Conservation (phyloP, 2,888 invertebrate species). For the Euphydryas editha region DNA sequence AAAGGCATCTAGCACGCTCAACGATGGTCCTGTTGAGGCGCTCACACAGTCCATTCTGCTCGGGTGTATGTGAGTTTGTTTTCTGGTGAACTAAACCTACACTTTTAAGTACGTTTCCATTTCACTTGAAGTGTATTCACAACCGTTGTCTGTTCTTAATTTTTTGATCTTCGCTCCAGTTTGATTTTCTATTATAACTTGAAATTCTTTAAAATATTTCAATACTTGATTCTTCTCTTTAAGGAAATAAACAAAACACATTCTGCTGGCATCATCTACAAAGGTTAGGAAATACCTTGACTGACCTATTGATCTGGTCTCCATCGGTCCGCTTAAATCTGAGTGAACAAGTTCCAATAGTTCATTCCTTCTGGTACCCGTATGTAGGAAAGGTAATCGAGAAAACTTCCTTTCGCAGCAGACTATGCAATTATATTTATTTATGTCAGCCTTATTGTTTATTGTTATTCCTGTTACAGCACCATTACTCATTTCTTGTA, state of each 20-base stretch:
- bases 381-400: too few relatives aligned
- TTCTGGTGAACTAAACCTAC: constrained; percentile 42
- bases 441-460: too few relatives aligned
- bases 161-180: constrained; percentile 28
- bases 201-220: constrained; percentile 31
- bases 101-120: too few relatives aligned
- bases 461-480: too few relatives aligned
- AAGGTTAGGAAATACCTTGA: neutral
- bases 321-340: constrained; percentile 33
- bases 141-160: constrained; percentile 20
- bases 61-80: constrained; percentile 40
- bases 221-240: constrained; percentile 37
- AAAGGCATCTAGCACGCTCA: constrained; percentile 38
- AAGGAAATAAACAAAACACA: constrained; percentile 24
- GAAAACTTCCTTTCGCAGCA: too few relatives aligned
- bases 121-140: too few relatives aligned
- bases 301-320: constrained; percentile 22
- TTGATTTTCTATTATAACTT: constrained; percentile 33
- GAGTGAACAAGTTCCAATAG: constrained; percentile 34
- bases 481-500: too few relatives aligned
- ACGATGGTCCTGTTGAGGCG: constrained; percentile 39
- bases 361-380: too few relatives aligned
- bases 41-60: constrained; percentile 42
- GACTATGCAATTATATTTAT: too few relatives aligned
- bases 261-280: constrained; percentile 41